Percentiles rank a stretch among this genome's conserved stretches.
Evolutionary conservation across 92 coral and sea anemone species (phyloP).

Genomic region (Heliopora coerulea): DNA sequence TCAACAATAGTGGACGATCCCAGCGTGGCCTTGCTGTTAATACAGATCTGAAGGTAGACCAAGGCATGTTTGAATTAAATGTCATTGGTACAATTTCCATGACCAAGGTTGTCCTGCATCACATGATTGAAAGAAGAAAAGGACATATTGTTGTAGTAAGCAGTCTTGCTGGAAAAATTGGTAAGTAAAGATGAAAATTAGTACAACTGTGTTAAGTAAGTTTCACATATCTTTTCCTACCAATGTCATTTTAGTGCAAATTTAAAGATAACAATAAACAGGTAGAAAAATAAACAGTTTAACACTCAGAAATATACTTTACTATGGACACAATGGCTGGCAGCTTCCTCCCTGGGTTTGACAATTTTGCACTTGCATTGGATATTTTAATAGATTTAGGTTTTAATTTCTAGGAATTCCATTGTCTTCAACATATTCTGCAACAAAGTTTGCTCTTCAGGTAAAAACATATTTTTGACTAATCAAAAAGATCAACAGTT

Average conservation of each 20-base stretch:
- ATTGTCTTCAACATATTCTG: slow-evolving; percentile 73
- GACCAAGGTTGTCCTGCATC: slow-evolving; percentile 81
- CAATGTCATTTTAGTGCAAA: too few species aligned
- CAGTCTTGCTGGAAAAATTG: slow-evolving; percentile 91
- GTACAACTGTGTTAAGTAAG: too few species aligned
- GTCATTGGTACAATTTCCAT: slow-evolving; percentile 77
- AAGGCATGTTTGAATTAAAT: slow-evolving; percentile 80
- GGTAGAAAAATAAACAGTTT: too few species aligned
- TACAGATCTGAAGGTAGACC: slow-evolving; percentile 75
- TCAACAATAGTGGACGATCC: slow-evolving; percentile 92
- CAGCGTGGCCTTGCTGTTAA: slow-evolving; percentile 84
- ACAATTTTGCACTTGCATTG: too few species aligned
- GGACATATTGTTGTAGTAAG: slow-evolving; percentile 92
- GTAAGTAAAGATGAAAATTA: too few species aligned
- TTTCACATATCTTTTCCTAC: too few species aligned
- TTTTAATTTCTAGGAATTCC: slow-evolving; percentile 74
- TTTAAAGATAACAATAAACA: too few species aligned
- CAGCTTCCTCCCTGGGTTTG: too few species aligned
- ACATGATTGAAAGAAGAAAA: slow-evolving; percentile 79
- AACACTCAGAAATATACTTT: too few species aligned
- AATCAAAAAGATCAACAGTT: too few species aligned
- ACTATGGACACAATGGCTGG: too few species aligned
- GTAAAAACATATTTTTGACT: slow-evolving; percentile 38
- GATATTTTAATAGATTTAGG: too few species aligned
- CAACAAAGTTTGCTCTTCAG: slow-evolving; percentile 91